phyloP scores from a whole-genome alignment of 2,888 invertebrate genomes.

The Thecophora atra region DNA sequence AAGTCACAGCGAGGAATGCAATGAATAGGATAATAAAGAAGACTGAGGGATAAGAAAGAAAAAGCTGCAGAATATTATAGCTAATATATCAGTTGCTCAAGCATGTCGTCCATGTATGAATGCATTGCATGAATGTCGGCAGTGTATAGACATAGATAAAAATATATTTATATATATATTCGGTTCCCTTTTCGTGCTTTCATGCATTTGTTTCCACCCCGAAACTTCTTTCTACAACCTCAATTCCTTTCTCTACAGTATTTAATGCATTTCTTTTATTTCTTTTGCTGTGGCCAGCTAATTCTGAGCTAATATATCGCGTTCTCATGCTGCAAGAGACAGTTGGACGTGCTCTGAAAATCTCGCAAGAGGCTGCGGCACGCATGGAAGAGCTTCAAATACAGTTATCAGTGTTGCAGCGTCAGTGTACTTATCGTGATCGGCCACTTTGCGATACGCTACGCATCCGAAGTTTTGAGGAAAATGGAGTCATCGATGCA shows the following conservation, averaged over 20 bases:
- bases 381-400: constrained; percentile 66
- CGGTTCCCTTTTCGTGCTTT: background rate
- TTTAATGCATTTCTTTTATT: background rate
- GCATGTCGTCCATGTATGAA: background rate
- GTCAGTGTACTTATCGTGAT: constrained; percentile 76
- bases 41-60: background rate
- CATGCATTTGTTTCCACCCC: constrained; percentile 29
- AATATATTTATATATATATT: background rate
- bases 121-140: background rate
- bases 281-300: constrained; percentile 50
- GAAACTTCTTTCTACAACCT: too few species aligned
- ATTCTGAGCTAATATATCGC: constrained; percentile 65
- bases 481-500: constrained; percentile 65
- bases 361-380: constrained; percentile 65
- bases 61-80: background rate
- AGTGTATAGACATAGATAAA: background rate
- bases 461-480: constrained; percentile 75
- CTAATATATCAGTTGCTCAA: constrained; percentile 17
- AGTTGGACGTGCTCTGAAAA: constrained; percentile 62
- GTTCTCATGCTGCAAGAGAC: constrained; percentile 65
- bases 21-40: background rate
- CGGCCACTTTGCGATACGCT: constrained; percentile 80
- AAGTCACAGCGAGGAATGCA: background rate
- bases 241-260: constrained; percentile 3
- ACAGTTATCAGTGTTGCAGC: constrained; percentile 66